Conservation (phyloP, 2,797 vertebrate genomes). For the Chelon labrosus region DNA sequence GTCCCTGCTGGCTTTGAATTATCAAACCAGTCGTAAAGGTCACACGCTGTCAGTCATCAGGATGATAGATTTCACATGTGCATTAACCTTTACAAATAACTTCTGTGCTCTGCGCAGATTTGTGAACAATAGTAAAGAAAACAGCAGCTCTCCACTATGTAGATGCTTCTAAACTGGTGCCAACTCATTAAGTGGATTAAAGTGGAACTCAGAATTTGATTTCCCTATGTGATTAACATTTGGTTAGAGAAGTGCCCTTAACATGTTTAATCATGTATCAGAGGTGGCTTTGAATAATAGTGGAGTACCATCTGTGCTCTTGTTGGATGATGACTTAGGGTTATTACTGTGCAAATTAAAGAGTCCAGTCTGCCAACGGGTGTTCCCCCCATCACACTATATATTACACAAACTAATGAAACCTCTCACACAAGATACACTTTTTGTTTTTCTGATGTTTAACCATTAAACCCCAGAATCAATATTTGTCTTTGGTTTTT, state of each 20-base stretch:
- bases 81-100: constrained; percentile 1
- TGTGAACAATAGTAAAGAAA: background rate
- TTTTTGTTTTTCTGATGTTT: background rate
- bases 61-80: background rate
- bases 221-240: constrained; percentile 34
- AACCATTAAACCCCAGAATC: background rate
- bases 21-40: background rate
- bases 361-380: constrained; percentile 17
- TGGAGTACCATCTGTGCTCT: constrained; percentile 25
- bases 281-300: constrained; percentile 27
- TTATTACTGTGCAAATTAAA: constrained; percentile 36
- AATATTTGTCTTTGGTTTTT: background rate
- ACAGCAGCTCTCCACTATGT: background rate
- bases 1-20: background rate
- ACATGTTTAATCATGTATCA: constrained; percentile 40
- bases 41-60: background rate
- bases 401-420: background rate
- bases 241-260: constrained; percentile 27
- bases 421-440: background rate
- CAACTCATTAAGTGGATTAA: constrained; percentile 15
- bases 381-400: background rate
- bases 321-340: constrained; percentile 16
- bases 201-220: constrained; percentile 26
- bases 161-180: background rate
- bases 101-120: background rate